phyloP scores from a whole-genome alignment of 2,888 invertebrate genomes.

The Polydesmus complanatus region DNA sequence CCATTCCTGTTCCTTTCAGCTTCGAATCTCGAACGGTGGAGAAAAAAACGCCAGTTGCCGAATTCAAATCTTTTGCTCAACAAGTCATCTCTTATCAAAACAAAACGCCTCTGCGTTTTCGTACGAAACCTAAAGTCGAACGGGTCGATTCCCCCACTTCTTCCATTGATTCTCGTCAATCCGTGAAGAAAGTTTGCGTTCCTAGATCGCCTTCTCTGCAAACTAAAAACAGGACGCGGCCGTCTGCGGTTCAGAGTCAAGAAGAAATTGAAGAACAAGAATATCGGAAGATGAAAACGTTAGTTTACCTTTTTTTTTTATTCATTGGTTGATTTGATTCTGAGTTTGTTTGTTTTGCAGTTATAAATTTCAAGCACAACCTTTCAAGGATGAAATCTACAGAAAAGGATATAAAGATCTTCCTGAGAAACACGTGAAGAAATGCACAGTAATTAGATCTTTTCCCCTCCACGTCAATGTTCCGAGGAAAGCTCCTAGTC shows the following conservation, averaged over 20 bases:
- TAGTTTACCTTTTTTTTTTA: conserved; percentile 19
- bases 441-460: conserved; percentile 44
- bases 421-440: background rate
- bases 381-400: conserved; percentile 39
- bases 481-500: background rate
- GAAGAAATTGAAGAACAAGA: conserved; percentile 48
- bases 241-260: conserved; percentile 40
- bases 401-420: background rate
- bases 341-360: background rate
- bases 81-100: conserved; percentile 42
- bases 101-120: conserved; percentile 46
- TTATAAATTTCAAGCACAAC: conserved; percentile 50
- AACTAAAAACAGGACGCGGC: conserved; percentile 43
- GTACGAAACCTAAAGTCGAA: conserved; percentile 22
- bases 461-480: conserved; percentile 44
- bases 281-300: conserved; percentile 48
- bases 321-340: no score
- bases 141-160: background rate
- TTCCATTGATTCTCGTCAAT: background rate
- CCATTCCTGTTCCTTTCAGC: conserved; percentile 8
- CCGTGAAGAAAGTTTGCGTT: background rate
- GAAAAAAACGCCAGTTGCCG: conserved; percentile 14
- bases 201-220: conserved; percentile 26
- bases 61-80: conserved; percentile 46
- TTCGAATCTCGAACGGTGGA: background rate